Percentiles rank a stretch among this genome's conserved stretches.
Evolutionary conservation across 2,113 vertebrate genomes (phyloP).

Genomic region (Forbesichthys papilliferus): DNA sequence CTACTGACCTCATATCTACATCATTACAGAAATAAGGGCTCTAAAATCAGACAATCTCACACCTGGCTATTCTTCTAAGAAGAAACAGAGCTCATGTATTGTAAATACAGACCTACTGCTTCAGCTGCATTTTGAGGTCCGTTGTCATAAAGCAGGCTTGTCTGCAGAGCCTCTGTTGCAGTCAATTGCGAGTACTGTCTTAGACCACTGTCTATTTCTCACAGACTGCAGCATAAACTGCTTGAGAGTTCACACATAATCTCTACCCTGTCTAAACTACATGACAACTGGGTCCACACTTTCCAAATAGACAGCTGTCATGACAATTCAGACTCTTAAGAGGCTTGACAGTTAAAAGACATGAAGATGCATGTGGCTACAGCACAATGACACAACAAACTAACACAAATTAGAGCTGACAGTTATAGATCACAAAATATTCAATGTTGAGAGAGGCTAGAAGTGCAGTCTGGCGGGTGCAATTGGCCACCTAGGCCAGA

Average conservation of each 20-base stretch:
- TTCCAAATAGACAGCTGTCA: background rate
- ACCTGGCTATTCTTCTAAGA: constrained; percentile 30
- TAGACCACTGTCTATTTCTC: constrained; percentile 39
- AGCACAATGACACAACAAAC: background rate
- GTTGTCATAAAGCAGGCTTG: constrained; percentile 25
- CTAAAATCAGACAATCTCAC: constrained; percentile 24
- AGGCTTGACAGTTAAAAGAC: background rate
- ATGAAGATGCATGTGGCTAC: constrained; percentile 1
- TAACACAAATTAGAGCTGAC: constrained; percentile 1
- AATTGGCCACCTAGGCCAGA: constrained; percentile 3
- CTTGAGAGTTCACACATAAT: constrained; percentile 10
- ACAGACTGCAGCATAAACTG: constrained; percentile 49
- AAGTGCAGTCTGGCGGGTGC: constrained; percentile 4
- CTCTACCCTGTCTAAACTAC: constrained; percentile 18
- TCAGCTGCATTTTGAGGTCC: constrained; percentile 13
- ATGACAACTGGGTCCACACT: constrained; percentile 4
- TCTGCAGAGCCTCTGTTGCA: constrained; percentile 45
- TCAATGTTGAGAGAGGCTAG: background rate
- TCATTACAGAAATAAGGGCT: constrained; percentile 25
- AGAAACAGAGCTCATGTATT: constrained; percentile 42
- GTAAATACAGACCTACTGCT: constrained; percentile 6
- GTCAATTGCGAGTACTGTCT: constrained; percentile 31
- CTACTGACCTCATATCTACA: constrained; percentile 52
- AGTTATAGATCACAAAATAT: background rate
- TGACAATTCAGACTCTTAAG: background rate